Percentiles rank a stretch among this genome's conserved stretches.
Evolutionary conservation across 2,888 invertebrate species (phyloP).

Genomic region (Lottia scabra): DNA sequence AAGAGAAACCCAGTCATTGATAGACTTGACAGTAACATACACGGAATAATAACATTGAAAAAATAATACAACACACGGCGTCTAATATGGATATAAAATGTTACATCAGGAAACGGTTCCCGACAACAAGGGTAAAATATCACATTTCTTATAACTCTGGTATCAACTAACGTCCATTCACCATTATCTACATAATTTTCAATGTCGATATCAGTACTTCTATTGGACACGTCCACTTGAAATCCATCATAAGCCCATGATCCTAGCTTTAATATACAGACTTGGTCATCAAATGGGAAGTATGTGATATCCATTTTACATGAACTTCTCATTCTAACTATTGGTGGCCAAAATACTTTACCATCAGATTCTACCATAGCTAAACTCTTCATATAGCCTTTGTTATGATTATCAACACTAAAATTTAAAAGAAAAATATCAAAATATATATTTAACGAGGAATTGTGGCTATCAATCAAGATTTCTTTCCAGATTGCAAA

Average conservation of each 20-base stretch:
- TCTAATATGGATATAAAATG: slow-evolving; percentile 70
- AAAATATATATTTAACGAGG: no score
- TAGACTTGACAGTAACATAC: slow-evolving; percentile 75
- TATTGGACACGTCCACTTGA: slow-evolving; percentile 63
- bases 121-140: slow-evolving; percentile 71
- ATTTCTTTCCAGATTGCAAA: no score
- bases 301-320: slow-evolving; percentile 73
- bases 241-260: slow-evolving; percentile 66
- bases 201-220: slow-evolving; percentile 69
- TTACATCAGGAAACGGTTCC: slow-evolving; percentile 73
- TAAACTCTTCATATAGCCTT: slow-evolving; percentile 73
- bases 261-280: slow-evolving; percentile 71
- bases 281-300: slow-evolving; percentile 74
- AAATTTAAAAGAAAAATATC: slow-evolving; percentile 55
- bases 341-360: slow-evolving; percentile 74
- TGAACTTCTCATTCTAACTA: slow-evolving; percentile 73
- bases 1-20: slow-evolving; percentile 73
- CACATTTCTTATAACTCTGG: slow-evolving; percentile 70
- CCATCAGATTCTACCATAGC: slow-evolving; percentile 73
- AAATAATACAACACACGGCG: slow-evolving; percentile 71
- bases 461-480: no score
- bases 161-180: slow-evolving; percentile 73
- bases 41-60: slow-evolving; percentile 74
- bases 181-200: slow-evolving; percentile 73
- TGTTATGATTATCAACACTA: slow-evolving; percentile 74